Base-by-base conservation (phyloP, 2,113 vertebrate genomes). In the Mystacornis crossleyi region DNA sequence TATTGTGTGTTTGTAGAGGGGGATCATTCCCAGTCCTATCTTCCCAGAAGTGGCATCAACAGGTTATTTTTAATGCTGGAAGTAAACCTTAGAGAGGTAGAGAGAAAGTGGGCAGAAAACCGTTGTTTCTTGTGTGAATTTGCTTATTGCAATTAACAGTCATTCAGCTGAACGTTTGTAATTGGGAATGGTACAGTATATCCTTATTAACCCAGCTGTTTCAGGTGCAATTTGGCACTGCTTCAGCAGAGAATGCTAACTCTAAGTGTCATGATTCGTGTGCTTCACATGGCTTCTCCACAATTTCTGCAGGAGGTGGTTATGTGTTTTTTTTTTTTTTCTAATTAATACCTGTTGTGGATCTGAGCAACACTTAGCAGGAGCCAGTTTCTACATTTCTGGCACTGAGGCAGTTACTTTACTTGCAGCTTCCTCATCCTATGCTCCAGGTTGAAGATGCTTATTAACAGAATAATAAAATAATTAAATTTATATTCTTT, bases 131-230 rank as follows among this genome's bases (percentile, higher is more conserved):
- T 33, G 8, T 57, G 36, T 38, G 72, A 88, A 74, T 89, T 83
- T 69, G n/a, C 81, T 82, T 86, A 51, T 57, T 79, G 75, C 64
- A 90, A 81, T 97, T 94, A 96, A 74, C 67, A 86, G 74, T 43
- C 54, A 70, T 93, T 94, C 81, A 93, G 60, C 60, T 71, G 43
- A 95, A 86, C n/a, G 17, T 36, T 45, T 81, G 48, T 84, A 89
- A 81, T 66, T 86, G 60, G 47, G 84, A 83, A 89, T 79, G 72
- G 66, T 80, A 74, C n/a, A 38, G 75, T 61, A 67, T 29, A 45
- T 89, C 85, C 69, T 48, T 77, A 54, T 77, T 71, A 96, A 74
- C 77, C 40, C 48, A 61, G 57, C 82, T 89, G 75, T 81, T 86
- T 70, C 82, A 64, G 93, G 36, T 86, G 82, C 40, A 26, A 29